Evolutionary conservation across 2,797 vertebrate genomes (phyloP), one percentile per base, ranked within the genome.

Genomic region (Hozukius guyotensis): DNA sequence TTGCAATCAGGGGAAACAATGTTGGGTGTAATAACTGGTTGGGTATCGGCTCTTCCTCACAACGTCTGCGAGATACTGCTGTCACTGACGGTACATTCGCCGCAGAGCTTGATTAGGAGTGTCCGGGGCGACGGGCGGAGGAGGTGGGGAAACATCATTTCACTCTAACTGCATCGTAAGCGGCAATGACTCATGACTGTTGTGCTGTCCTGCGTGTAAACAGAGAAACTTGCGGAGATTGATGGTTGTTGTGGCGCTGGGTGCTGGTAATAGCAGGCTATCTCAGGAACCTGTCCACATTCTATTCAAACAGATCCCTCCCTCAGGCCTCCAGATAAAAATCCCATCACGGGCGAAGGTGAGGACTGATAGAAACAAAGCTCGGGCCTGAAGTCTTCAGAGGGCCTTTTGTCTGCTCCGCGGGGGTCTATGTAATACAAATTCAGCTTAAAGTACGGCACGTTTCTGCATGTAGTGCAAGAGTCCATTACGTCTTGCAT

Each of bases 251-350:
- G 85, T 85, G 78, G 67, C 75, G 85, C 78, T 69, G 73, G 82
- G 71, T 85, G 87, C 60, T 79, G 81, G 89, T 94, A 94, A 94
- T 93, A 80, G 88, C 87, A 88, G 85, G 88, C 86, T 93, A 92
- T 96, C 92, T 91, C 81, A 31, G 70, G 56, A 80, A 80, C 80
- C 92, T 93, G 91, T 92, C 92, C 87, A 85, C 69, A 81, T 86
- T 92, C 91, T 87, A 82, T 91, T 92, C 87, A 84, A 89, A 93
- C 92, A 91, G 84, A 92, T 93, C 88, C 87, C 84, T 92, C 93
- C 92, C 92, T 82, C 83, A 83, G 88, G 88, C 83, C 72, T 72
- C 49, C 75, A 91, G 90, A 95, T 94, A 94, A 95, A 93, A 94
- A 93, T 88, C 91, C 86, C 87, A 94, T 95, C 91, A 94, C 83